Evolutionary conservation across 2,113 vertebrate genomes (phyloP), one percentile per base, ranked within the genome.

Genomic region (Zootoca vivipara): DNA sequence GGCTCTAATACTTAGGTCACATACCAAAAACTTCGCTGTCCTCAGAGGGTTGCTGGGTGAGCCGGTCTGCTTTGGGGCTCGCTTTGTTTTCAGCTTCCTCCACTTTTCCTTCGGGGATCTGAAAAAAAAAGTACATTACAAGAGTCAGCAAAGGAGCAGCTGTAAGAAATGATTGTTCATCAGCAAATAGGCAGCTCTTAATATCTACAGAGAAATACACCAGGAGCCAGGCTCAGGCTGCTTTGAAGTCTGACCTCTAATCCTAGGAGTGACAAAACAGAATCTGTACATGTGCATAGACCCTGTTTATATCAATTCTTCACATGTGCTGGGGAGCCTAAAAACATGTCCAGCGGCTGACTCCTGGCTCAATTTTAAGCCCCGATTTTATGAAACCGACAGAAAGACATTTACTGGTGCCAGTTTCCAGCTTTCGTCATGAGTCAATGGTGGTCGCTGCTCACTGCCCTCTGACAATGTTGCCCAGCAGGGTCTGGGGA

Each of bases 11-110:
- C 35, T 28, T 35, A 0, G 0, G n/a, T 28, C 38, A 91, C 98
- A 89, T 96, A 99, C 98, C 98, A 69, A 99, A 99, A 92, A 99
- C 98, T 87, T 99, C 97, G 0, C 92, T 97, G 88, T 97, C 98
- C 78, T 98, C 98, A 1, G 96, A 97, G 85, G 96, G 65, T 73
- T 97, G 97, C 18, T 93, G 96, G 12, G 84, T 94, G 87, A 95
- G 89, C 3, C 52, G 91, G 78, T 73, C 84, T 89, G 87, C 52
- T 30, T 86, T 89, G 0, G 85, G 83, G 52, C 78, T 92, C 70
- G 83, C 91, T 88, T 89, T 94, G 64, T 56, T 81, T 22, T 89
- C 91, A 1, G 65, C 4, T 77, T 93, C 96, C 3, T 95, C 94
- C 85, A 90, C 90, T 85, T 85, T 78, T 18, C 80, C 62, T 56